These are phyloP conservation scores for Calidris pygmaea DNA, from an alignment of 2,113 vertebrate genomes.

Conservation along the genomic window DNA sequence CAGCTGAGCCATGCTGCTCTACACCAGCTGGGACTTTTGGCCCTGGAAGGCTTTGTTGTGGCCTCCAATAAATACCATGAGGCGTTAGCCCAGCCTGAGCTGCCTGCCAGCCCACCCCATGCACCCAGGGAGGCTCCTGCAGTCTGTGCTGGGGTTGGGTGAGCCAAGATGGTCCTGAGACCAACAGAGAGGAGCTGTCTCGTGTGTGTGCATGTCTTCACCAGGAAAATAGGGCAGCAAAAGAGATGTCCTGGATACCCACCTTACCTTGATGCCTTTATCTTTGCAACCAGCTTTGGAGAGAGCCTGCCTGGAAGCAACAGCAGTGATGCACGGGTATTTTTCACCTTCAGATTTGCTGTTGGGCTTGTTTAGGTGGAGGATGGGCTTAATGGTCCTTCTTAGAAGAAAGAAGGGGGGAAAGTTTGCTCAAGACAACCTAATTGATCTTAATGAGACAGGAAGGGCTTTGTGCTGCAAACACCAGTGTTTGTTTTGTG, in stretches of 20 bases:
- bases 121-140: neutral
- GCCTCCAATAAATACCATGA: neutral
- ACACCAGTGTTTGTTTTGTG: constrained; percentile 46
- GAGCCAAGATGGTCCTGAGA: neutral
- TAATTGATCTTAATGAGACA: constrained; percentile 63
- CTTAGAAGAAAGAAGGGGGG: neutral
- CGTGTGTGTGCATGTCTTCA: fast-evolving
- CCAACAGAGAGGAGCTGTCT: neutral
- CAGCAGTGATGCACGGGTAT: neutral
- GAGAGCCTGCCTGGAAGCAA: neutral
- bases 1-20: neutral
- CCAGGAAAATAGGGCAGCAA: neutral
- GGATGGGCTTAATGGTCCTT: neutral
- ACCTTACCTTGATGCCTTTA: neutral
- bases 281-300: neutral
- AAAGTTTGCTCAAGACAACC: constrained; percentile 52
- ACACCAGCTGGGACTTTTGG: neutral
- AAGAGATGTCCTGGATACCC: neutral
- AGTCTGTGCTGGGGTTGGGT: fast-evolving
- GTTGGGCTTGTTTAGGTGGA: neutral
- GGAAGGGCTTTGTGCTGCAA: constrained; percentile 60
- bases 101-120: neutral
- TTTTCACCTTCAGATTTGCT: constrained; percentile 3
- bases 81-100: neutral
- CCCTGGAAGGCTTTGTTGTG: neutral